These are phyloP conservation scores for Charina bottae DNA, from an alignment of 2,113 vertebrate genomes.

Conservation along the genomic window DNA sequence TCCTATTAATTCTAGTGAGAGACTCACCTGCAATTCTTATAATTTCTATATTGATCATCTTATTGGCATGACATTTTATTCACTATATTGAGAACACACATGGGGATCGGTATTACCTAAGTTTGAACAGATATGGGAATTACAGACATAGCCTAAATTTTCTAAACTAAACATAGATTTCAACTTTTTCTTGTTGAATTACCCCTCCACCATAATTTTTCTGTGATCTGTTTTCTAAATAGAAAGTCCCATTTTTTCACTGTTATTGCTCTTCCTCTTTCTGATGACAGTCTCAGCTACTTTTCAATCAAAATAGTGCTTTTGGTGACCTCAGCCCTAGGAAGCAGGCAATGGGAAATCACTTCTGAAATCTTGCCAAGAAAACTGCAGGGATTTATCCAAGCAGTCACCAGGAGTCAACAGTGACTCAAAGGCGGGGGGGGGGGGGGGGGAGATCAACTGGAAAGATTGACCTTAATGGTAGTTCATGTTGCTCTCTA, in stretches of 20 bases:
- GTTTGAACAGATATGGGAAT: neutral
- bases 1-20: neutral
- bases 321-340: neutral
- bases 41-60: neutral
- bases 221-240: neutral
- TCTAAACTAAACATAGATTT: neutral
- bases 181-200: neutral
- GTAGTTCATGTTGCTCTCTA: neutral
- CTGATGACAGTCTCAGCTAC: too few relatives aligned
- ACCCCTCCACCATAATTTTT: neutral
- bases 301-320: too few relatives aligned
- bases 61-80: neutral
- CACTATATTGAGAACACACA: neutral
- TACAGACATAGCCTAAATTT: neutral
- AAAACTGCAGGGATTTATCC: neutral
- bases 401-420: neutral
- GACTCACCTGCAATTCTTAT: neutral
- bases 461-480: neutral
- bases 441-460: too few relatives aligned
- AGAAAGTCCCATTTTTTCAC: neutral
- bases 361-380: neutral
- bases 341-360: neutral
- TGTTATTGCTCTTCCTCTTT: neutral
- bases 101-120: neutral
- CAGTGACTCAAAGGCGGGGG: too few relatives aligned